Base-by-base conservation (phyloP, 2,113 vertebrate genomes). In the Natator depressus region DNA sequence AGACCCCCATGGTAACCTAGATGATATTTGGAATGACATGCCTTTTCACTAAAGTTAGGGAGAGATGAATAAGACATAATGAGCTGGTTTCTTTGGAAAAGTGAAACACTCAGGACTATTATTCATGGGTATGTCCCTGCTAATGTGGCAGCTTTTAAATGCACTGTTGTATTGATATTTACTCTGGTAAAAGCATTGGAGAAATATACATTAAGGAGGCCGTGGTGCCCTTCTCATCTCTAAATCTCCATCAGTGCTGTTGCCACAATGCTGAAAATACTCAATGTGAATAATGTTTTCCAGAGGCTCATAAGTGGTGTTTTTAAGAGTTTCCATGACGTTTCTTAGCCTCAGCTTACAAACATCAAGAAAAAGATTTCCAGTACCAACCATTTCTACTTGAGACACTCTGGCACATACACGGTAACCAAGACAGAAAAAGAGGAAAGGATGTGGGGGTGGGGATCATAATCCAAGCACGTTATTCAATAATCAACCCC, bases 41-140 rank as follows among this genome's bases (percentile, higher is more conserved):
- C 55, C 24, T 57, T 57, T 27, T 57, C 27, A 42, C 42, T 42
- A 42, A 42, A 57, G 24, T 57, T 57, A 57, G 55, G 22, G 55
- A 57, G 4, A 57, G 55, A 25, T 57, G 24, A 57, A 27, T 2
- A 57, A 57, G 25, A 57, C 55, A 54, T 54, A 54, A 57, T 57
- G 55, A 57, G 55, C 10, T 2, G 5, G 5, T 57, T 57, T 57
- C 55, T 57, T 57, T 57, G 55, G 55, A 57, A 57, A 57, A 57
- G 55, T 57, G 25, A 57, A 57, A 57, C 25, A 57, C 55, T 11
- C 55, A 11, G 55, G 55, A 57, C 55, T 27, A 27, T 27, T 57
- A 57, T 57, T 57, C 0, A 0, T 0, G 8, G 14, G 22, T 24
- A 47, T 38, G 51, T 27, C 55, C 24, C 53, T 9, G n/a, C 3